A percentile compares a stretch with the other conserved stretches of the same genome.
These are phyloP conservation scores for Thalassaphorura encarpata DNA, from an alignment of 1,140 invertebrate genomes.

Conservation along the genomic window DNA sequence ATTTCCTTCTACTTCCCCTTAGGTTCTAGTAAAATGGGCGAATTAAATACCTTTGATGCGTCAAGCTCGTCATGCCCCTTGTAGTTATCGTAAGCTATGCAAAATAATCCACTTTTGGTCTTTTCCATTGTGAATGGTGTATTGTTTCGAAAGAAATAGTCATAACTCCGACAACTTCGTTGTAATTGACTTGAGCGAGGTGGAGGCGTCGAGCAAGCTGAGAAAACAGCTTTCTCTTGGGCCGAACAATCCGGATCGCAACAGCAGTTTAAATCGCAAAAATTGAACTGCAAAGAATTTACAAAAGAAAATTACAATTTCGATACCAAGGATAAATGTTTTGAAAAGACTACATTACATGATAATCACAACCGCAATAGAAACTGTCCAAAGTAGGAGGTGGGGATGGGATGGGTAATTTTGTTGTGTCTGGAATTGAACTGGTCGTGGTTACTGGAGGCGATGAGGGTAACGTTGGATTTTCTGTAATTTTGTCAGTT, in stretches of 20 bases:
- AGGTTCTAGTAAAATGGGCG: no score
- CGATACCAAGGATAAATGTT: no score
- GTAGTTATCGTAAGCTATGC: conserved; percentile 48
- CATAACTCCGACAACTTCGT: no score
- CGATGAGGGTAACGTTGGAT: neutral
- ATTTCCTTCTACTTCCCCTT: no score
- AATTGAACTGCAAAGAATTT: conserved; percentile 39
- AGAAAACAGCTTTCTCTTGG: conserved; percentile 47
- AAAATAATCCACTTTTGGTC: conserved; percentile 45
- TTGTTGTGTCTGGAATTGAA: neutral
- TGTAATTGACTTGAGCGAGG: no score
- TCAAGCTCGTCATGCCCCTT: conserved; percentile 33
- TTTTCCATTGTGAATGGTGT: conserved; percentile 37
- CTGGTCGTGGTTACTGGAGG: neutral
- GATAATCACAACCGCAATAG: conserved; percentile 30
- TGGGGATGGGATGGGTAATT: neutral
- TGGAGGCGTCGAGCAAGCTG: conserved; percentile 44
- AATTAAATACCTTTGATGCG: conserved; percentile 8
- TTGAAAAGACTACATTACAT: conserved; percentile 10
- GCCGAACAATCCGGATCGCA: conserved; percentile 57
- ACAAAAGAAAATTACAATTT: neutral
- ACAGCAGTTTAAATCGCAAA: conserved; percentile 65
- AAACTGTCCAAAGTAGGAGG: conserved; percentile 1
- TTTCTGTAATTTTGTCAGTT: no score
- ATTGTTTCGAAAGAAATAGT: conserved; percentile 41